phyloP scores from a whole-genome alignment of 2,888 invertebrate genomes.

The Ypsolopha sequella region DNA sequence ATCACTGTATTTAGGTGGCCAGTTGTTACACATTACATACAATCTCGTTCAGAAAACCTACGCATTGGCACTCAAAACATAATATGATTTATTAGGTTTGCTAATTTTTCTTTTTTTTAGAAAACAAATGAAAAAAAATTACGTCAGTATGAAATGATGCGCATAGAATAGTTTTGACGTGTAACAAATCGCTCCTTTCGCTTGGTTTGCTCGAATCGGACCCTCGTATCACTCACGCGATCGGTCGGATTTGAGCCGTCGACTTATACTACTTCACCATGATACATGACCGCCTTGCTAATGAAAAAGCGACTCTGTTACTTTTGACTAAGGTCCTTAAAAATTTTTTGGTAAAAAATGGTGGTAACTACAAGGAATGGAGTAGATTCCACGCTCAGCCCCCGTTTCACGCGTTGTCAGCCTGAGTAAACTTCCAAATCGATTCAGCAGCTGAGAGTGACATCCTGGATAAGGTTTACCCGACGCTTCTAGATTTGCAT shows the following conservation, averaged over 20 bases:
- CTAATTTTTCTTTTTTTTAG: neutral
- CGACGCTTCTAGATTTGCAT: slow-evolving; percentile 56
- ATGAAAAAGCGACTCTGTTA: too few relatives aligned
- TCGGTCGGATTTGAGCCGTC: slow-evolving; percentile 16
- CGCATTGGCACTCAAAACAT: too few relatives aligned
- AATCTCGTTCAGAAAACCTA: too few relatives aligned
- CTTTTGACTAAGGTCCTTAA: too few relatives aligned
- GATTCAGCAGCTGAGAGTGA: slow-evolving; percentile 65
- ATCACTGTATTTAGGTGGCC: too few relatives aligned
- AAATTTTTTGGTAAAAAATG: too few relatives aligned
- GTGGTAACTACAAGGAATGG: slow-evolving; percentile 17
- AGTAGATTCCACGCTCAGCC: slow-evolving; percentile 46
- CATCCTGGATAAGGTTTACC: slow-evolving; percentile 50
- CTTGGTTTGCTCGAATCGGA: neutral
- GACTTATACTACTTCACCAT: slow-evolving; percentile 13
- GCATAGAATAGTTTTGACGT: slow-evolving; percentile 1
- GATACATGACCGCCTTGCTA: too few relatives aligned
- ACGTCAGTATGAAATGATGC: neutral
- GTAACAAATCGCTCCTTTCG: slow-evolving; percentile 1
- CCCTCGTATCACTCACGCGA: slow-evolving; percentile 7
- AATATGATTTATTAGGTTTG: too few relatives aligned
- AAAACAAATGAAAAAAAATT: neutral
- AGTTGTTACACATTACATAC: too few relatives aligned
- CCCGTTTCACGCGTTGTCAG: slow-evolving; percentile 59
- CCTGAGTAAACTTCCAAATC: slow-evolving; percentile 67